A percentile compares a stretch with the other conserved stretches of the same genome.
These are phyloP conservation scores for Epistrophella euchroma DNA, from an alignment of 2,888 invertebrate species.

Conservation along the genomic window DNA sequence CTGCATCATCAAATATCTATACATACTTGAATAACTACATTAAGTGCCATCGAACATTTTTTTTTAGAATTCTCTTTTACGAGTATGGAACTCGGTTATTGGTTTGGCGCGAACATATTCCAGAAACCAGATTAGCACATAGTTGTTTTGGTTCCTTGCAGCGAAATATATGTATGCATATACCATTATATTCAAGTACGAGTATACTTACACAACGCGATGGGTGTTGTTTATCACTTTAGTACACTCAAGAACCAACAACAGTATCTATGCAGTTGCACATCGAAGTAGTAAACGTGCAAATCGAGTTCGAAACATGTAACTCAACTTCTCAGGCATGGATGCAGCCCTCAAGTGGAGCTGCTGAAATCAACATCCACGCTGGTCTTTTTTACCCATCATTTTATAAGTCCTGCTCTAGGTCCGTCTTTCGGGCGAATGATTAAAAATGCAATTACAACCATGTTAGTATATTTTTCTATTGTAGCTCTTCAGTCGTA, in stretches of 20 bases:
- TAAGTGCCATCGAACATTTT: conserved; percentile 18
- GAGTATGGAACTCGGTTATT: conserved; percentile 15
- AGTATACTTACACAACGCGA: conserved; percentile 4
- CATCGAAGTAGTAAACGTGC: conserved; percentile 57
- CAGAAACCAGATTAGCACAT: conserved; percentile 59
- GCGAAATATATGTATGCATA: neutral
- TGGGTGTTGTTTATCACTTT: conserved; percentile 57
- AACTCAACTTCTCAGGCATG: conserved; percentile 69
- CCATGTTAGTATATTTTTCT: conserved; percentile 61
- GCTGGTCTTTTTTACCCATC: neutral
- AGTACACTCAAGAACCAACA: conserved; percentile 47
- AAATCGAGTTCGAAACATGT: conserved; percentile 75
- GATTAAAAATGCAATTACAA: conserved; percentile 75
- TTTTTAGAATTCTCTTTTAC: conserved; percentile 6
- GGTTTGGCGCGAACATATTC: conserved; percentile 52
- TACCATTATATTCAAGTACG: conserved; percentile 56
- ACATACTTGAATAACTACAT: conserved; percentile 3
- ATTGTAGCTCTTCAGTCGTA: conserved; percentile 2
- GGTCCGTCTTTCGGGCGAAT: conserved; percentile 62
- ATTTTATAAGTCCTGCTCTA: neutral
- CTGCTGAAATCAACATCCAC: conserved; percentile 49
- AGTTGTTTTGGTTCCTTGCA: conserved; percentile 55
- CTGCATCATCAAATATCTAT: neutral
- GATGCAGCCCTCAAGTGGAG: conserved; percentile 66
- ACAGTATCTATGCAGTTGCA: neutral